phyloP scores from a whole-genome alignment of 2,888 invertebrate species.

The Gastrophysa polygoni region DNA sequence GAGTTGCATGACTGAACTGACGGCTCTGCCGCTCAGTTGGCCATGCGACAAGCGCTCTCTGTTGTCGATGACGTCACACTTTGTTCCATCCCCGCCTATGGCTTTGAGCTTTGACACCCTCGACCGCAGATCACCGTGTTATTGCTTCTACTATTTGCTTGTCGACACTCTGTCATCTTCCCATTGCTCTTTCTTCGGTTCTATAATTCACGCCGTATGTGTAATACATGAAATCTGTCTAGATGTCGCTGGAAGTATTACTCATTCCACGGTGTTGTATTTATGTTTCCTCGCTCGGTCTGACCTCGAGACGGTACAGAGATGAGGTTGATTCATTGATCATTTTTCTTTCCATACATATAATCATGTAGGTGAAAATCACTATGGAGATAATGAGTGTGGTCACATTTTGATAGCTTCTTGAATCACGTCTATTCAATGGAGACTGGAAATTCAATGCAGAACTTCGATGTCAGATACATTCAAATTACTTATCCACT shows the following conservation, averaged over 20 bases:
- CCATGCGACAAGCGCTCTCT: slow-evolving; percentile 51
- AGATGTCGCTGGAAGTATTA: slow-evolving; percentile 15
- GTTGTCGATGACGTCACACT: slow-evolving; percentile 54
- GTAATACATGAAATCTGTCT: slow-evolving; percentile 8
- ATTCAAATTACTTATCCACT: too few species aligned
- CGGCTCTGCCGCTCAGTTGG: slow-evolving; percentile 44
- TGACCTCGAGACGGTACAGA: background rate
- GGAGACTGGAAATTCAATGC: too few species aligned
- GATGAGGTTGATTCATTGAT: background rate
- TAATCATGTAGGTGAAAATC: too few species aligned
- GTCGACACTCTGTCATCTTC: slow-evolving; percentile 51
- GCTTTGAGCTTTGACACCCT: slow-evolving; percentile 56
- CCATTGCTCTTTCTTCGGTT: slow-evolving; percentile 32
- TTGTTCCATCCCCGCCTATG: slow-evolving; percentile 52
- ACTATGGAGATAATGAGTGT: too few species aligned
- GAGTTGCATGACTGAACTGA: slow-evolving; percentile 42
- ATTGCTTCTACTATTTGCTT: slow-evolving; percentile 58
- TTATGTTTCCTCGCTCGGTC: background rate
- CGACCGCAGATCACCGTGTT: slow-evolving; percentile 58
- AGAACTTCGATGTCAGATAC: too few species aligned
- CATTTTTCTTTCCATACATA: background rate
- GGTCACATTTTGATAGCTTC: too few species aligned
- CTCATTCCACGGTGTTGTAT: too few species aligned
- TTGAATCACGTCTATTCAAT: too few species aligned
- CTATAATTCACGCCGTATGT: slow-evolving; percentile 24